A percentile compares a stretch with the other conserved stretches of the same genome.
Evolutionary conservation across 2,888 invertebrate genomes (phyloP).

Genomic region (Megaustenia siamemsis): DNA sequence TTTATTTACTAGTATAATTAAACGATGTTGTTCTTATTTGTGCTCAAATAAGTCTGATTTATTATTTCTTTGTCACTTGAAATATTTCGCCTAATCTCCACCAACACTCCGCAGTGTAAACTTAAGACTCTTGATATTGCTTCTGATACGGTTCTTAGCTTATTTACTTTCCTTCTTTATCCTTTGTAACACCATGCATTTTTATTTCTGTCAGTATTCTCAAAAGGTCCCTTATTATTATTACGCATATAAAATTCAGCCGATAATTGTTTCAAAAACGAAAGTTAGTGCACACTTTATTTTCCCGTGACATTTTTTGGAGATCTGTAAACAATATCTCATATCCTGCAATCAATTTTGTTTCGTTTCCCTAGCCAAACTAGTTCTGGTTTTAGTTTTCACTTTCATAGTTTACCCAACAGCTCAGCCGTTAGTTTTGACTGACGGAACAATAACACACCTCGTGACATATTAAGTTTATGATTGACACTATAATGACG

Average conservation of each 20-base stretch:
- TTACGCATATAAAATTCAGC: neutral
- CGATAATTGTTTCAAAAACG: neutral
- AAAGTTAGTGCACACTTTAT: neutral
- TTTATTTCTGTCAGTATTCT: neutral
- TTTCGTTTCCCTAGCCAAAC: neutral
- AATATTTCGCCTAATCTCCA: too few relatives aligned
- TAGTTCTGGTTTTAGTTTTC: neutral
- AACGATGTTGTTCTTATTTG: too few relatives aligned
- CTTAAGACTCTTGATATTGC: too few relatives aligned
- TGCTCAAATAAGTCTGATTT: too few relatives aligned
- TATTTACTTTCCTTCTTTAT: too few relatives aligned
- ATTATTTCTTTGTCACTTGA: too few relatives aligned
- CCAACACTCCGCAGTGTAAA: too few relatives aligned
- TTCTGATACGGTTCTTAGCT: too few relatives aligned
- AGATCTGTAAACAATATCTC: neutral
- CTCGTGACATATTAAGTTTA: constrained; percentile 30
- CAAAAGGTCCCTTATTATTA: neutral
- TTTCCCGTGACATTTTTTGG: neutral
- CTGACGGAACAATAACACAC: constrained; percentile 23
- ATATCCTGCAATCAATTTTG: neutral
- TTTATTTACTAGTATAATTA: too few relatives aligned
- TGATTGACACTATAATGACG: constrained; percentile 24
- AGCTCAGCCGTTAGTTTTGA: neutral
- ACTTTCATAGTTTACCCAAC: neutral
- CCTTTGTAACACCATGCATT: too few relatives aligned